Evolutionary conservation across 2,888 invertebrate genomes (phyloP), one percentile per base, ranked within the genome.

Genomic region (Geophilus truncorum): DNA sequence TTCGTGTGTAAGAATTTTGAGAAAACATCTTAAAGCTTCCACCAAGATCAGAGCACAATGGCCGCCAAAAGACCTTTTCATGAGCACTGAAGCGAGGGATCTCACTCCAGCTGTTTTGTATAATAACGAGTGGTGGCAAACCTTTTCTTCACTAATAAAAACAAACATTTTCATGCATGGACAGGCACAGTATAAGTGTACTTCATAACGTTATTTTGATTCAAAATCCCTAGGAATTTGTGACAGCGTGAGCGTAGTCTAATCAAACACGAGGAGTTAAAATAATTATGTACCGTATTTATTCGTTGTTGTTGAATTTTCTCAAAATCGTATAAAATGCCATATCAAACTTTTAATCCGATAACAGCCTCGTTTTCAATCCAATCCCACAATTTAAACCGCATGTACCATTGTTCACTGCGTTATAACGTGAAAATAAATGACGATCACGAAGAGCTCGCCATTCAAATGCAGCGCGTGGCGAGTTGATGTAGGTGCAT

Each of bases 51-150:
- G 25, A 70, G 70, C 70, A 70, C 70, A 70, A 70, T 70, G 70
- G 70, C 70, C 70, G 70, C 70, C 70, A 70, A 70, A 70, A 70
- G 70, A 70, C 70, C 70, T 70, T 70, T 70, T 70, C 70, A 70
- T 70, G 70, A 70, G 70, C 28, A 70, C 28, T 25, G 70, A 28
- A 70, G 70, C 70, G 70, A 70, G 28, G 70, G 70, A 25, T 70
- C 70, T 23, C 70, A 70, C 70, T 70, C 70, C 70, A 70, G 70
- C 70, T 70, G 70, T 70, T 70, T 70, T 70, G 70, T 70, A 70
- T 70, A 70, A 70, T 70, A 70, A 70, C 70, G 25, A 70, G 70
- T 70, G 70, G 28, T 70, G 70, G 70, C 70, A 28, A 70, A 70
- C 23, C 70, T 28, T 70, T 28, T 70, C 28, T 23, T 70, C n/a